Conservation (phyloP, 92 coral and sea anemone genomes). For the Epizoanthus scotinus region DNA sequence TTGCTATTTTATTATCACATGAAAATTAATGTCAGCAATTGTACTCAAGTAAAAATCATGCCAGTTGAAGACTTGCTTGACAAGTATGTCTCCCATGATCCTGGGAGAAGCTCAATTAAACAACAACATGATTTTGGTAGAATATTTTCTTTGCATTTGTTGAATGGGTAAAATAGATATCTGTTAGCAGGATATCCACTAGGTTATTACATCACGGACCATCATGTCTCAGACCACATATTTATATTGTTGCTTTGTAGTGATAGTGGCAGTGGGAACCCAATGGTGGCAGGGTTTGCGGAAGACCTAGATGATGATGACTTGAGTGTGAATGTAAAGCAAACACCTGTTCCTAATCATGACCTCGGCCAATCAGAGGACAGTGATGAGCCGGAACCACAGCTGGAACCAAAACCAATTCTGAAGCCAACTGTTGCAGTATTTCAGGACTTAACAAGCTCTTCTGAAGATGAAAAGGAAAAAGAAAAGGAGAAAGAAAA, state of each 20-base stretch:
- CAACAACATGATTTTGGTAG: neutral
- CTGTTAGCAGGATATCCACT: no score
- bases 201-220: no score
- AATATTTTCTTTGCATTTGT: neutral
- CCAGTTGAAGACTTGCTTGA: no score
- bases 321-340: slow-evolving; percentile 11
- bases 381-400: neutral
- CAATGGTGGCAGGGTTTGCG: slow-evolving; percentile 94
- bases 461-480: slow-evolving; percentile 49
- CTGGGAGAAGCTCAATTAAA: neutral
- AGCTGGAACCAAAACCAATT: slow-evolving; percentile 10
- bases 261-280: slow-evolving; percentile 71
- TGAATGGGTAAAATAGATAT: no score
- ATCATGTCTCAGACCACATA: no score
- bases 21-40: no score
- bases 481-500: slow-evolving; percentile 63
- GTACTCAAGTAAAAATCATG: no score
- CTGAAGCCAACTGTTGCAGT: slow-evolving; percentile 50
- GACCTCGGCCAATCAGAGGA: slow-evolving; percentile 21
- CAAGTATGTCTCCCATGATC: no score
- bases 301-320: slow-evolving; percentile 92
- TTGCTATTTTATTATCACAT: no score
- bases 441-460: slow-evolving; percentile 73
- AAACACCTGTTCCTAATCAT: slow-evolving; percentile 24
- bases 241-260: slow-evolving; percentile 6